phyloP scores from a whole-genome alignment of 2,797 vertebrate genomes.

The Lindbergichthys nudifrons region DNA sequence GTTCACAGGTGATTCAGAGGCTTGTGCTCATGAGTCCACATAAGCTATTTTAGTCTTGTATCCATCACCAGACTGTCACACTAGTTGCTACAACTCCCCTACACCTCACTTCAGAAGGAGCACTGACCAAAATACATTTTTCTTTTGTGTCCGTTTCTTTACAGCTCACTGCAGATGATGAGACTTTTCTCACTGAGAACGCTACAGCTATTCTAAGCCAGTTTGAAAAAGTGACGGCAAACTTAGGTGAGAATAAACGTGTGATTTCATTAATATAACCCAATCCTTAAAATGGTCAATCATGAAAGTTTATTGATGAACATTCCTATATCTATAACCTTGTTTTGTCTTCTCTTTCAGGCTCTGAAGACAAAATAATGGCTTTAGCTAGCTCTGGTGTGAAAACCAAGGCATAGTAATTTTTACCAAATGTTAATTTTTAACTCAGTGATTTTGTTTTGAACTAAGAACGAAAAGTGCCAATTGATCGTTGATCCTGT shows the following conservation, averaged over 20 bases:
- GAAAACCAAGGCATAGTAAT: conserved; percentile 87
- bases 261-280: neutral
- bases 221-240: conserved; percentile 94
- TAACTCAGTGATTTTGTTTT: conserved; percentile 12
- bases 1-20: conserved; percentile 39
- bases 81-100: neutral
- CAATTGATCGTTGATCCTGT: conserved; percentile 44
- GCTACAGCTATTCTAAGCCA: conserved; percentile 92
- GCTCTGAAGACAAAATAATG: conserved; percentile 97
- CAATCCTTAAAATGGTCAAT: neutral
- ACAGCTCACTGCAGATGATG: conserved; percentile 93
- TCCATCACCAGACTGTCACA: conserved; percentile 11
- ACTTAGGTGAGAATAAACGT: conserved; percentile 85
- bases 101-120: neutral
- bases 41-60: conserved; percentile 23
- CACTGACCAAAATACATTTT: neutral
- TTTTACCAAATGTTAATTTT: conserved; percentile 7
- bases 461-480: conserved; percentile 46
- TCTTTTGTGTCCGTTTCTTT: conserved; percentile 1
- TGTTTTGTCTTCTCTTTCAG: conserved; percentile 74
- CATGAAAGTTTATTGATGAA: neutral
- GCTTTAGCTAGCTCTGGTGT: conserved; percentile 96
- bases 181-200: conserved; percentile 91
- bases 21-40: conserved; percentile 37
- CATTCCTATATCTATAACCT: neutral